Conservation (phyloP, 2,113 vertebrate species). For the Actenoides hombroni region DNA sequence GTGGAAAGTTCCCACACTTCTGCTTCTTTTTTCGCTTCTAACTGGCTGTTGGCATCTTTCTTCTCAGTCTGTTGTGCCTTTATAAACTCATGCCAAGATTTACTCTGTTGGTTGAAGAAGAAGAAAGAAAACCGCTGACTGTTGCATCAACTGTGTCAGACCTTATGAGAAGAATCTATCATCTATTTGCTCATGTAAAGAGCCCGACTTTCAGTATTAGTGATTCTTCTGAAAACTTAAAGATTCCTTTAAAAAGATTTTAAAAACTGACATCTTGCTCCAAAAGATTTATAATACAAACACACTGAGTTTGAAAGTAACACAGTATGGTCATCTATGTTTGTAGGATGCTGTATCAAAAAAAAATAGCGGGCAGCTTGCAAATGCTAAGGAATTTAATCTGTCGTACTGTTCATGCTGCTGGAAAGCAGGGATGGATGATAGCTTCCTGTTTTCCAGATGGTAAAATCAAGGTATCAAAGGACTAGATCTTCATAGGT, state of each 20-base stretch:
- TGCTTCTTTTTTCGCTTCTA: slow-evolving; percentile 80
- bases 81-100: slow-evolving; percentile 82
- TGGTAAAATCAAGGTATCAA: neutral
- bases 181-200: neutral
- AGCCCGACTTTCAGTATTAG: neutral
- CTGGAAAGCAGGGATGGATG: neutral
- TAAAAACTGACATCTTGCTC: neutral
- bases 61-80: slow-evolving; percentile 69
- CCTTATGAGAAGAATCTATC: neutral
- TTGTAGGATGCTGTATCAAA: neutral
- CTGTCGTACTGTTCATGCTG: neutral
- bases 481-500: neutral
- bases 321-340: neutral
- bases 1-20: slow-evolving; percentile 91
- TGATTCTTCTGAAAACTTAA: neutral
- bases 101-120: slow-evolving; percentile 70
- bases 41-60: slow-evolving; percentile 34
- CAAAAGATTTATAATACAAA: neutral
- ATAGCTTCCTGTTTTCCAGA: neutral
- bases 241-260: neutral
- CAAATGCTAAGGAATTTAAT: neutral
- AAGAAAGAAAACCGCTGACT: neutral
- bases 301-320: neutral
- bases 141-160: neutral
- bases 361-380: neutral